Conservation (phyloP, 2,888 invertebrate species). For the Theodoxus fluviatilis region DNA sequence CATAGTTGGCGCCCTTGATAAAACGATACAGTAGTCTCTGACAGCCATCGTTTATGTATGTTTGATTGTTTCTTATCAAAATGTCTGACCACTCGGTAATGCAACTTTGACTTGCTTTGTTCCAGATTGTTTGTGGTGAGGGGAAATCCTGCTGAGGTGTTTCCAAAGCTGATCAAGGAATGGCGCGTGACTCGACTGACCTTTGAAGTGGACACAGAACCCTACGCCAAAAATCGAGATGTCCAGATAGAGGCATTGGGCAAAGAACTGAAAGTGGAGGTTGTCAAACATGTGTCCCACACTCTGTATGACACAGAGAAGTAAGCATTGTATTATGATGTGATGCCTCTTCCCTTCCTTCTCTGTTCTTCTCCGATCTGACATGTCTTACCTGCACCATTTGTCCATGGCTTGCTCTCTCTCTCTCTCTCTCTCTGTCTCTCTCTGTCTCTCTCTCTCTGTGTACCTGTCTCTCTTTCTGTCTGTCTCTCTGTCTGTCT, state of each 20-base stretch:
- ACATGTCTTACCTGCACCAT: too few relatives aligned
- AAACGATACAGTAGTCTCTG: too few relatives aligned
- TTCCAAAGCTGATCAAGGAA: slow-evolving; percentile 68
- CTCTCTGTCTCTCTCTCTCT: not conserved
- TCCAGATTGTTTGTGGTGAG: slow-evolving; percentile 80
- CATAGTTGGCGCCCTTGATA: too few relatives aligned
- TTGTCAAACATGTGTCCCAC: slow-evolving; percentile 80
- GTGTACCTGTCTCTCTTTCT: too few relatives aligned
- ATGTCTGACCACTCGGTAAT: not conserved
- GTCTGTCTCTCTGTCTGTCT: too few relatives aligned
- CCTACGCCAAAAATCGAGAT: slow-evolving; percentile 83
- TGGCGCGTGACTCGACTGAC: slow-evolving; percentile 84
- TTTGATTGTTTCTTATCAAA: not conserved
- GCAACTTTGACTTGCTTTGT: not conserved
- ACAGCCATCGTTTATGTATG: not conserved
- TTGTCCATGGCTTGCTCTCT: too few relatives aligned
- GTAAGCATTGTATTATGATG: slow-evolving; percentile 36
- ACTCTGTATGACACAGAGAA: slow-evolving; percentile 81
- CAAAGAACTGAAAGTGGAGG: slow-evolving; percentile 79
- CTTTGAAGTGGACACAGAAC: slow-evolving; percentile 89
- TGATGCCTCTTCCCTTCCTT: not conserved
- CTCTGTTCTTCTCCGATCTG: not conserved
- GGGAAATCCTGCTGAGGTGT: slow-evolving; percentile 67
- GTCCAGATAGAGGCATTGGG: slow-evolving; percentile 81
- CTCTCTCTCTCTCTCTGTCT: too few relatives aligned